Base-by-base conservation (phyloP, 2,113 vertebrate genomes). In the Ictalurus furcatus region DNA sequence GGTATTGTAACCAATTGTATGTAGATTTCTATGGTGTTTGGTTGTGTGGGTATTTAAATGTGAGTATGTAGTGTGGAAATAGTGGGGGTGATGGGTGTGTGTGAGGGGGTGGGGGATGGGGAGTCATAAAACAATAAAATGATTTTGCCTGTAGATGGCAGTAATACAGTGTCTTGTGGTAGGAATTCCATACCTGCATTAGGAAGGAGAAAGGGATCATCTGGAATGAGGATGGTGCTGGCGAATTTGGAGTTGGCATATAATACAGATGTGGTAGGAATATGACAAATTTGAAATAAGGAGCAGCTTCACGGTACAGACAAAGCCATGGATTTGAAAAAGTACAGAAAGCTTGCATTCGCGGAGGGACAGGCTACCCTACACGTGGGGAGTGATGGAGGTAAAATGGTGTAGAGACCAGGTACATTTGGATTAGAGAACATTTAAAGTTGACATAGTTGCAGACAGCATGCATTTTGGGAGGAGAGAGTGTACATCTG, bases 121-220 rank as follows among this genome's bases (percentile, higher is more conserved):
- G 74, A n/a, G 12, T 88, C 4, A 71, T 58, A 56, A 34, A 56
- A 61, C 6, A 89, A n/a, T 84, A 80, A 4, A 37, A 40, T 56
- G 61, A 14, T 84, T 28, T 67, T 30, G 69, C 79, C 87, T 90
- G 87, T 88, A 88, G 90, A 85, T 67, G 48, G 87, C 90, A 90
- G 90, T 90, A 86, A 56, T 84, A 73, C 78, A n/a, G 52, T 81
- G 52, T 81, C 28, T n/a, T 81, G 52, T 11, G 2, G 6, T 56
- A 30, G 52, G 63, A 54, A 21, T 30, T 52, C 16, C 44, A 52
- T 1, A 44, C 5, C 13, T 78, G 76, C 23, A 79, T 79, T 79
- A 52, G 12, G 44, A 79, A 56, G 54, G 25, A 79, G 13, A 52
- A 52, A 16, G 25, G 1, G 5, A 16, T 79, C 5, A 52, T 52